A percentile compares a stretch with the other conserved stretches of the same genome.
Evolutionary conservation across 2,888 invertebrate genomes (phyloP).

Genomic region (Diaphora mendica): DNA sequence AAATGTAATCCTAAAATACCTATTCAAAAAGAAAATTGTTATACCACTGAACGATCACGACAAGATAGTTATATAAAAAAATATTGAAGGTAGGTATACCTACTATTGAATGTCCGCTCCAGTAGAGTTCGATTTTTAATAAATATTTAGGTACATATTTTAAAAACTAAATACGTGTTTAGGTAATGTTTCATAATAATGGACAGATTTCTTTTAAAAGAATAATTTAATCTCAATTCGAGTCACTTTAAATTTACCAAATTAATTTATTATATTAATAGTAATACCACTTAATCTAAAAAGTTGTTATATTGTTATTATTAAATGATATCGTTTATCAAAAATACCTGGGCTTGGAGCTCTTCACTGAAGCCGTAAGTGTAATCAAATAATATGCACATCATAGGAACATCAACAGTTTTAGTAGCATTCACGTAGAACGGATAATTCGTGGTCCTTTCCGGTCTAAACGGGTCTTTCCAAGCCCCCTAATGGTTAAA

Average conservation of each 20-base stretch:
- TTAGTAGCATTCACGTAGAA: constrained; percentile 87
- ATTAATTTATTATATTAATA: background rate
- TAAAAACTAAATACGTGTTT: background rate
- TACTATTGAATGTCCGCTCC: background rate
- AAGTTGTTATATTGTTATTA: background rate
- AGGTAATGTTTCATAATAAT: background rate
- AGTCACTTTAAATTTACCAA: background rate
- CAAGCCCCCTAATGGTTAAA: constrained; percentile 86
- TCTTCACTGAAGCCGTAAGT: constrained; percentile 67
- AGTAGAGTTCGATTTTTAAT: too few relatives aligned
- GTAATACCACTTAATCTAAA: background rate
- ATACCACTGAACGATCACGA: too few relatives aligned
- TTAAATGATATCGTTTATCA: constrained; percentile 1
- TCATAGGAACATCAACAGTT: constrained; percentile 90
- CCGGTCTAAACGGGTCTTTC: constrained; percentile 88
- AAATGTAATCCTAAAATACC: too few relatives aligned
- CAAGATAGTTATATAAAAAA: background rate
- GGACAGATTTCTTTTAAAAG: background rate
- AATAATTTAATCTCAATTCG: background rate
- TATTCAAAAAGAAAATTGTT: too few relatives aligned
- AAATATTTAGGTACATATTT: too few relatives aligned
- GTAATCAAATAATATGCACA: constrained; percentile 87
- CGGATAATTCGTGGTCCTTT: constrained; percentile 84
- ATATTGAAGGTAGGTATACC: too few relatives aligned
- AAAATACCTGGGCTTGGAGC: constrained; percentile 72